phyloP scores from a whole-genome alignment of 2,113 vertebrate genomes.

The Microtus montanus region DNA sequence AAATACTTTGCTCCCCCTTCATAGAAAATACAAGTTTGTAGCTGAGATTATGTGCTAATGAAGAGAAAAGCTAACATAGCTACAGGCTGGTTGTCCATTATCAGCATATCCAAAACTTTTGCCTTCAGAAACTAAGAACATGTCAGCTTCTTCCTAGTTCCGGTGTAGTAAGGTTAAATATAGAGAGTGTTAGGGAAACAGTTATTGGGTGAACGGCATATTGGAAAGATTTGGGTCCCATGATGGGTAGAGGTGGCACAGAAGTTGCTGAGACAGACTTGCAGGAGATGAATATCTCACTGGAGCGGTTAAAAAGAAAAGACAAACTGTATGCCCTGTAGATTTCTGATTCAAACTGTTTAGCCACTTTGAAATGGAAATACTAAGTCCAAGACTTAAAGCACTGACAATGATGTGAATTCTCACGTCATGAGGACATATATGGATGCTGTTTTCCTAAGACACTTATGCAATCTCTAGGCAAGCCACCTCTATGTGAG shows the following conservation, averaged over 20 bases:
- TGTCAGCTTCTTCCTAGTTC: slow-evolving; percentile 39
- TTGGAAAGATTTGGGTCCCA: neutral
- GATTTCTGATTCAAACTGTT: slow-evolving; percentile 44
- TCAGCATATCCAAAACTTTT: neutral
- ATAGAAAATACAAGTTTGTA: neutral
- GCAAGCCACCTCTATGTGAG: neutral
- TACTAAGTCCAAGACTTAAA: neutral
- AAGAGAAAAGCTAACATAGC: slow-evolving; percentile 58
- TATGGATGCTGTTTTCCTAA: neutral
- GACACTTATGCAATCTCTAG: neutral
- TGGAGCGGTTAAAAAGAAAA: slow-evolving; percentile 44
- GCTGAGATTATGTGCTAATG: slow-evolving; percentile 27
- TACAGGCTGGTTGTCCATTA: neutral
- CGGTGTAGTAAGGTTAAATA: slow-evolving; percentile 24
- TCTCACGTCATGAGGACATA: neutral
- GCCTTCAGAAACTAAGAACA: slow-evolving; percentile 32
- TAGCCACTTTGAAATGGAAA: slow-evolving; percentile 51
- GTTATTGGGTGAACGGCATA: neutral
- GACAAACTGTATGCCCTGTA: neutral
- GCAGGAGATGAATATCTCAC: neutral
- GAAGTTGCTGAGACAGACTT: slow-evolving; percentile 4
- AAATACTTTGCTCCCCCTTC: neutral
- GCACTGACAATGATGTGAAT: neutral
- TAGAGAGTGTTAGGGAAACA: slow-evolving; percentile 19
- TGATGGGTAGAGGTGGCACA: neutral